Base-by-base conservation (phyloP, 2,888 invertebrate species). In the Neoscelio sp. region DNA sequence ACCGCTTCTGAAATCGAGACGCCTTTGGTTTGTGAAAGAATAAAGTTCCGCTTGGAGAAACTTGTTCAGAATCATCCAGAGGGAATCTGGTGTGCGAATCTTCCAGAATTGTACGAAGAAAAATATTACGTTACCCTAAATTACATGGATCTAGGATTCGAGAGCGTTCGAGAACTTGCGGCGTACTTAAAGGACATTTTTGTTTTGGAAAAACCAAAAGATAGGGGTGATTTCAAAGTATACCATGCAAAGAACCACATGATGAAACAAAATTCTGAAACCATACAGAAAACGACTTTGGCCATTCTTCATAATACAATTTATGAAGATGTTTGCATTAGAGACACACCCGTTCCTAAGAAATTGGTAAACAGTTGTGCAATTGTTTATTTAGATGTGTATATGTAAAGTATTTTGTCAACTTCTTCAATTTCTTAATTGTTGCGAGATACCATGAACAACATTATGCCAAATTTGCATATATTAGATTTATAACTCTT, bases 31-130 rank as follows among this genome's bases (percentile, higher is more conserved):
- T 83, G 67, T 10, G 78, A 84, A 0, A 86, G 82, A 62, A 80
- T 75, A 28, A 65, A 70, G 12, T 64, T 80, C 38, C 33, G 81
- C 35, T 78, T 90, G 6, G 58, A 85, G 28, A 83, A 87, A 23
- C 79, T 90, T 5, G 81, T 89, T 6, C 67, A 84, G 33, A 85
- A 86, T 28, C 44, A 86, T 82, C 85, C 87, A 0, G 80, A 88
- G 2, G 90, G 90, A 0, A 88, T 90, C 17, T 88, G 86, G 86
- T 89, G 89, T 54, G 83, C 88, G 0, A 84, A 90, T 0, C 60
- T 90, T 4, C 88, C 89, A 0, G 68, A 71, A 2, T 48, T 82
- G 12, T 90, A 87, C 71, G 44, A 80, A 0, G 56, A 84, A 1
- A 85, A 86, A 26, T 90, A 88, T 52, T 82, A 82, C 6, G 30